Conservation (phyloP, 2,113 vertebrate genomes). For the Hippocampus mohnikei region DNA sequence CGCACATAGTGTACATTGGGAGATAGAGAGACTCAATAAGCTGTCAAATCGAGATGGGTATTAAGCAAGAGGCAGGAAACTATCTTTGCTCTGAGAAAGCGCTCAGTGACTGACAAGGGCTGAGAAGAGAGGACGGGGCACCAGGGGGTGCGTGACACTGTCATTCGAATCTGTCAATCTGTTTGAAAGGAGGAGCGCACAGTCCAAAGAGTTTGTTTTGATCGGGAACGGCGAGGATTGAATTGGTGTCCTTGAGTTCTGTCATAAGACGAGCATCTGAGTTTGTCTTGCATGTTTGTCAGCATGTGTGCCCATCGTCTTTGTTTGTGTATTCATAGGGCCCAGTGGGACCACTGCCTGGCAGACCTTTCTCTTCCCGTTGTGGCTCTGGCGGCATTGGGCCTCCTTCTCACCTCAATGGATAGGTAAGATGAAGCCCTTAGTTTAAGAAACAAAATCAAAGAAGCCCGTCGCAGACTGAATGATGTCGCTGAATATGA, state of each 20-base stretch:
- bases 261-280: constrained; percentile 43
- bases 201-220: constrained; percentile 68
- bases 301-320: constrained; percentile 13
- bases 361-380: constrained; percentile 66
- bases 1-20: constrained; percentile 63
- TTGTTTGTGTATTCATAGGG: constrained; percentile 53
- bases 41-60: constrained; percentile 75
- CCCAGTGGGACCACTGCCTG: constrained; percentile 72
- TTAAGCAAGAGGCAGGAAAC: constrained; percentile 73
- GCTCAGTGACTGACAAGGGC: constrained; percentile 68
- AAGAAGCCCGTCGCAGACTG: constrained; percentile 26
- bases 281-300: constrained; percentile 45
- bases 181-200: constrained; percentile 57
- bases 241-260: constrained; percentile 62
- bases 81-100: constrained; percentile 65
- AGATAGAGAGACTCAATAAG: constrained; percentile 73
- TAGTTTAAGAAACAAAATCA: constrained; percentile 61
- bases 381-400: constrained; percentile 57
- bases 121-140: constrained; percentile 59
- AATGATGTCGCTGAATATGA: neutral
- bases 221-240: constrained; percentile 51
- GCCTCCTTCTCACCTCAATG: constrained; percentile 53
- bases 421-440: constrained; percentile 66
- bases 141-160: constrained; percentile 61
- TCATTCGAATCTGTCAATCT: constrained; percentile 67